Percentiles rank a stretch among this genome's conserved stretches.
phyloP scores from a whole-genome alignment of 2,888 invertebrate species.

The Habrosyne pyritoides region DNA sequence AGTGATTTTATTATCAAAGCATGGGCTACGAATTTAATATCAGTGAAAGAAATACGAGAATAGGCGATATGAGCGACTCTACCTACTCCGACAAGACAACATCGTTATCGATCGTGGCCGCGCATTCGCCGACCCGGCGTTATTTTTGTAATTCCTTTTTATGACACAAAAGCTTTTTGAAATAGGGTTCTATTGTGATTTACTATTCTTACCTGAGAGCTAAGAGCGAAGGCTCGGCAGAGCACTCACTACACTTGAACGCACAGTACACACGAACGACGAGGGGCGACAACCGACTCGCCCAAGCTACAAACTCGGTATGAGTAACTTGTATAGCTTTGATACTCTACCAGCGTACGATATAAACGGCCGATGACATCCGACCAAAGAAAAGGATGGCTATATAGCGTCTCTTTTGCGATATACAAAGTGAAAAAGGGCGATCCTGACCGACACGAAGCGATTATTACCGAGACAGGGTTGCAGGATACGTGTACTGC shows the following conservation, averaged over 20 bases:
- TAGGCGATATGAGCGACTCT: constrained; percentile 49
- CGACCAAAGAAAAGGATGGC: constrained; percentile 51
- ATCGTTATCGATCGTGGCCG: constrained; percentile 78
- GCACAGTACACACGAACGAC: constrained; percentile 76
- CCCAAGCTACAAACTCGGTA: constrained; percentile 69
- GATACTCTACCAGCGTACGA: constrained; percentile 32
- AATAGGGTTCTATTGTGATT: constrained; percentile 21
- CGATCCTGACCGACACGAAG: constrained; percentile 43
- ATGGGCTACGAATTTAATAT: constrained; percentile 38
- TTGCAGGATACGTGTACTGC: constrained; percentile 59
- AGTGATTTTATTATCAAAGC: constrained; percentile 36
- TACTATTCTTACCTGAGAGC: constrained; percentile 61
- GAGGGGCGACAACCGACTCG: constrained; percentile 74
- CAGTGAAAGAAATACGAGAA: constrained; percentile 48
- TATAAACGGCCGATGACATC: constrained; percentile 74
- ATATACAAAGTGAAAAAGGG: constrained; percentile 33
- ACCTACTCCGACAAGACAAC: constrained; percentile 66
- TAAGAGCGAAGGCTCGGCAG: constrained; percentile 54
- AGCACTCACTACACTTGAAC: constrained; percentile 68
- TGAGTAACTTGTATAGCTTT: constrained; percentile 53
- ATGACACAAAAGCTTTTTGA: constrained; percentile 54
- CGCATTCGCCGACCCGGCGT: constrained; percentile 60
- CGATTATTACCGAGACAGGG: constrained; percentile 44
- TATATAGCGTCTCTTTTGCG: constrained; percentile 38
- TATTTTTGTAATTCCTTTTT: constrained; percentile 46